A percentile compares a stretch with the other conserved stretches of the same genome.
Conservation (phyloP, 2,888 invertebrate species). For the Rhingia campestris region DNA sequence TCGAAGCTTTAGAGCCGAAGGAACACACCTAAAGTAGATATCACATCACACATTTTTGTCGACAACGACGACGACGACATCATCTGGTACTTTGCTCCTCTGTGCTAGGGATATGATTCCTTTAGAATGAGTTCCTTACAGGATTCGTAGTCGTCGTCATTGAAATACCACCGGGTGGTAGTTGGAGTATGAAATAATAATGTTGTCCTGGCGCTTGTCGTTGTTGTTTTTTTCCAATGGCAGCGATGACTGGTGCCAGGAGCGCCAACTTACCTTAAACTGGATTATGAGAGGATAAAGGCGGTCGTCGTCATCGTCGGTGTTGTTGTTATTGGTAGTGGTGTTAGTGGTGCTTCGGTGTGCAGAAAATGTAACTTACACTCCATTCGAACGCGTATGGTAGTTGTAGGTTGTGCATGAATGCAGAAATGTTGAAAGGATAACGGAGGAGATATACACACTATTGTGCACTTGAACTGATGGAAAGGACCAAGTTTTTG, state of each 20-base stretch:
- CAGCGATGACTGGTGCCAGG: conserved; percentile 35
- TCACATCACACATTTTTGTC: conserved; percentile 64
- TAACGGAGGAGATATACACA: conserved; percentile 49
- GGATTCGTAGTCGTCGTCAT: no score
- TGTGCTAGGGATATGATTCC: not conserved
- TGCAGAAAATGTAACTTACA: conserved; percentile 41
- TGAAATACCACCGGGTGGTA: conserved; percentile 5
- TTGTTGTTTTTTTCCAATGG: conserved; percentile 42
- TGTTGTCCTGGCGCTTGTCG: conserved; percentile 69
- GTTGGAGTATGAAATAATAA: conserved; percentile 68
- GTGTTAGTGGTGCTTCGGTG: not conserved
- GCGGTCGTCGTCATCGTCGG: conserved; percentile 32
- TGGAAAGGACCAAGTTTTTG: conserved; percentile 34
- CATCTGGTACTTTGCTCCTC: conserved; percentile 38
- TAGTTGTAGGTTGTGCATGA: conserved; percentile 49
- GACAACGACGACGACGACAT: conserved; percentile 46
- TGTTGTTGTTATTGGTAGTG: not conserved
- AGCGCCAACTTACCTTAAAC: conserved; percentile 62
- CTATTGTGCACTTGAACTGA: conserved; percentile 67
- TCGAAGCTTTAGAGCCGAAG: conserved; percentile 46
- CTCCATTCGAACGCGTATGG: conserved; percentile 16
- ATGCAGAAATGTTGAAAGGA: conserved; percentile 65
- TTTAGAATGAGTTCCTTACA: not conserved
- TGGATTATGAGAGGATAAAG: conserved; percentile 70
- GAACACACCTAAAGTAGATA: conserved; percentile 62